These are phyloP conservation scores for Diplodus sargus DNA, from an alignment of 2,797 vertebrate genomes.

Conservation along the genomic window DNA sequence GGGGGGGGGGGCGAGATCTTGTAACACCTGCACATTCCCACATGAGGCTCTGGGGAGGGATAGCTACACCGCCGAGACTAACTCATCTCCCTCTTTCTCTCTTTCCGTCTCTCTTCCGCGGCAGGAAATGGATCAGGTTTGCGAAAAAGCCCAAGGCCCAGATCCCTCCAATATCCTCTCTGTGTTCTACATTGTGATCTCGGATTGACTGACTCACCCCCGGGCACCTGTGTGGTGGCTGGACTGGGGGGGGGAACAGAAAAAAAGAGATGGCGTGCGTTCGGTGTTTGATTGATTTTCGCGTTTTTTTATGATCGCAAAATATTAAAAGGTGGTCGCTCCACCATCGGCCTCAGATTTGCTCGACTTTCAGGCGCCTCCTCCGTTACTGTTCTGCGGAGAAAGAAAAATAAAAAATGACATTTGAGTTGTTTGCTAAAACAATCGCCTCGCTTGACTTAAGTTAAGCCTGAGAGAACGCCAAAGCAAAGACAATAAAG, in stretches of 20 bases:
- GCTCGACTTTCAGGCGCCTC: not conserved
- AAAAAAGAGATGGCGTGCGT: not conserved
- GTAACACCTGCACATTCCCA: constrained; percentile 68
- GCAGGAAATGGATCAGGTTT: constrained; percentile 67
- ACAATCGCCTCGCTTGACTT: constrained; percentile 53
- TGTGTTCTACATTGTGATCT: constrained; percentile 61
- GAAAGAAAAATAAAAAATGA: constrained; percentile 1
- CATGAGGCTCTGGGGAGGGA: constrained; percentile 62
- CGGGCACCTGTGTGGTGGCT: constrained; percentile 13
- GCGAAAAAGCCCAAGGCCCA: constrained; percentile 49
- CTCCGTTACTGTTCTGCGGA: not conserved
- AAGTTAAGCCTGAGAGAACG: constrained; percentile 62
- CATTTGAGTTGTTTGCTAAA: constrained; percentile 52
- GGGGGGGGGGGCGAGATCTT: constrained; percentile 39
- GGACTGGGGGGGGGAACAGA: too few relatives aligned
- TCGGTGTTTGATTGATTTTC: constrained; percentile 41
- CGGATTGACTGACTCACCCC: constrained; percentile 53
- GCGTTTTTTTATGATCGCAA: constrained; percentile 20
- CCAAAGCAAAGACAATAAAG: constrained; percentile 69
- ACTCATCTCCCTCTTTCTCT: constrained; percentile 55
- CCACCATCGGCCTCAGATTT: not conserved
- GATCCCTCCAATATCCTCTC: constrained; percentile 60
- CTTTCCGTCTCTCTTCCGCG: constrained; percentile 25
- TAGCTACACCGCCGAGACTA: constrained; percentile 58
- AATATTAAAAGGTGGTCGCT: not conserved